phyloP scores from a whole-genome alignment of 2,888 invertebrate genomes.

The Eupithecia insigniata region DNA sequence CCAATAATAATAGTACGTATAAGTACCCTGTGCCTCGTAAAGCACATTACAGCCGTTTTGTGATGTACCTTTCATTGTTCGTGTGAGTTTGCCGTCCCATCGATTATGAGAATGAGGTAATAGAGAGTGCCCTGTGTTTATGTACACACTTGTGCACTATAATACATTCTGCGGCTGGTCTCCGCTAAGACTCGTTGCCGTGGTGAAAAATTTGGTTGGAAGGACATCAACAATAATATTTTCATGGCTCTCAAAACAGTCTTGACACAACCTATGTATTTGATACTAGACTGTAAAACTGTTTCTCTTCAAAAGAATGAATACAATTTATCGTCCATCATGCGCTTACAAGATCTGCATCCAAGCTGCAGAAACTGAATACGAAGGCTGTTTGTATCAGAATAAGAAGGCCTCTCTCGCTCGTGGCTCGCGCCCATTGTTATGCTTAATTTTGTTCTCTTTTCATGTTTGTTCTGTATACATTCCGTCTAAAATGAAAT shows the following conservation, averaged over 20 bases:
- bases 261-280: background rate
- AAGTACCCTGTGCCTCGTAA: background rate
- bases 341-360: background rate
- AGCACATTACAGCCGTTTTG: background rate
- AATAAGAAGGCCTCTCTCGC: conserved; percentile 42
- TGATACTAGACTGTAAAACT: background rate
- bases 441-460: conserved; percentile 81
- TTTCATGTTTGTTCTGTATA: conserved; percentile 83
- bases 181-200: background rate
- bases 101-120: background rate
- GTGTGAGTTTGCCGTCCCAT: background rate
- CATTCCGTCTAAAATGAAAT: conserved; percentile 80
- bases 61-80: background rate
- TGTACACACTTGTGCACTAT: background rate
- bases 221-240: background rate
- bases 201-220: background rate
- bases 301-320: background rate
- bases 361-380: background rate
- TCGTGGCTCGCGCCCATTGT: conserved; percentile 49
- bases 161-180: background rate
- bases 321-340: background rate
- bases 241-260: background rate
- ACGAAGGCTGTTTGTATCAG: background rate
- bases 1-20: background rate
- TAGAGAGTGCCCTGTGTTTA: background rate